Conservation (phyloP, 1,140 invertebrate species). For the Thaumatotibia leucotreta region DNA sequence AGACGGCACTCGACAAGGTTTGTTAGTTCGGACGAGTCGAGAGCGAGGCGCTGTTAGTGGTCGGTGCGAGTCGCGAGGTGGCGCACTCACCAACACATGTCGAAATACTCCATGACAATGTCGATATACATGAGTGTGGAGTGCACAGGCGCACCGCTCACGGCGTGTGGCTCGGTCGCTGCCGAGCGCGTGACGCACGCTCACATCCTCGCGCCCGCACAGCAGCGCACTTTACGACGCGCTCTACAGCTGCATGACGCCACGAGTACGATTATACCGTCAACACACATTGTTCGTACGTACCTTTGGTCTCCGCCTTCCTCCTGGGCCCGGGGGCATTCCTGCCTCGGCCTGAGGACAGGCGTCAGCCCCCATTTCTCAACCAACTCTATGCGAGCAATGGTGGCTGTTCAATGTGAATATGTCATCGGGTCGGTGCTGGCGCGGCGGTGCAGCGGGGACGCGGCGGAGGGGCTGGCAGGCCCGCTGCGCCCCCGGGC, state of each 20-base stretch:
- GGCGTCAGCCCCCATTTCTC: slow-evolving; percentile 97
- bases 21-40: slow-evolving; percentile 32
- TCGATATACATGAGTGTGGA: slow-evolving; percentile 30
- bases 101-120: slow-evolving; percentile 65
- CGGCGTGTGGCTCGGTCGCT: slow-evolving; percentile 26
- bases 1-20: slow-evolving; percentile 19
- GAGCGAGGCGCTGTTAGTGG: slow-evolving; percentile 46
- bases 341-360: slow-evolving; percentile 95
- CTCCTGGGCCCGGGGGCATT: slow-evolving; percentile 87
- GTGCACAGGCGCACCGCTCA: slow-evolving; percentile 21
- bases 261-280: slow-evolving; percentile 9
- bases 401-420: slow-evolving; percentile 82
- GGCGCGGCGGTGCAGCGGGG: slow-evolving; percentile 41
- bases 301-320: slow-evolving; percentile 83
- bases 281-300: slow-evolving; percentile 29
- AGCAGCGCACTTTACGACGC: slow-evolving; percentile 41
- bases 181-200: slow-evolving; percentile 25
- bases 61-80: slow-evolving; percentile 23
- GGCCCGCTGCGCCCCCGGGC: slow-evolving; percentile 59
- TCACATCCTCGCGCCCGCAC: slow-evolving; percentile 40
- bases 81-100: slow-evolving; percentile 71
- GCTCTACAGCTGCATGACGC: slow-evolving; percentile 15
- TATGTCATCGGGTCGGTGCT: slow-evolving; percentile 65
- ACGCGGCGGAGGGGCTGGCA: slow-evolving; percentile 50
- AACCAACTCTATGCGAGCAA: slow-evolving; percentile 96